Percentiles rank a stretch among this genome's conserved stretches.
phyloP scores from a whole-genome alignment of 2,113 vertebrate genomes.

The Recurvirostra avosetta region DNA sequence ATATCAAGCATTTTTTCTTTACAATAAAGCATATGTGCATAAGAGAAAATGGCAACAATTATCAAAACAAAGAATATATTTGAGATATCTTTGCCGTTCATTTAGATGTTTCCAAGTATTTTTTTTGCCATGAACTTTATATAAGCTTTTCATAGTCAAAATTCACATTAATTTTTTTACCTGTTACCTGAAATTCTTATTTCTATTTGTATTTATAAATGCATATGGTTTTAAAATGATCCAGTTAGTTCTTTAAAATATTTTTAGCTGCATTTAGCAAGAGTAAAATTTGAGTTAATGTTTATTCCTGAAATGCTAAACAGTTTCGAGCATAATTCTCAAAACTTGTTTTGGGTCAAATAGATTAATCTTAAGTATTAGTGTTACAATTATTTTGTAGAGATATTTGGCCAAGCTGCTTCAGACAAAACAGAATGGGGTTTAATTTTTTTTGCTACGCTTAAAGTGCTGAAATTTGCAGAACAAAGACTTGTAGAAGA shows the following conservation, averaged over 20 bases:
- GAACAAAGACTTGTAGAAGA: neutral
- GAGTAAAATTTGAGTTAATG: neutral
- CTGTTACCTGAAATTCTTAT: neutral
- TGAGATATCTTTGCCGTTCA: neutral
- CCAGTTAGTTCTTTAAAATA: neutral
- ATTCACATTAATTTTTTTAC: neutral
- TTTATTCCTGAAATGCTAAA: neutral
- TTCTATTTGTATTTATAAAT: neutral
- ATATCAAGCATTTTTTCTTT: neutral
- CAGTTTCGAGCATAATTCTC: neutral
- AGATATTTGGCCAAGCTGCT: neutral
- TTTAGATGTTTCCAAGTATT: neutral
- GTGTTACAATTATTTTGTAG: neutral
- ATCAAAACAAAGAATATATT: neutral
- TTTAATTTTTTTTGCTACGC: neutral
- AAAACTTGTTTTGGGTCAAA: neutral
- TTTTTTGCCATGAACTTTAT: neutral
- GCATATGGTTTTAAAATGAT: neutral
- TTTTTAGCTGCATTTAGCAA: neutral
- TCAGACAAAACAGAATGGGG: fast-evolving
- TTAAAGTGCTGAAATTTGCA: neutral
- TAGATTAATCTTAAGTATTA: neutral
- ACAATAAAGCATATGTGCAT: neutral
- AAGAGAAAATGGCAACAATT: neutral
- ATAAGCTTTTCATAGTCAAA: neutral